Evolutionary conservation across 2,888 invertebrate species (phyloP), one percentile per base, ranked within the genome.

Genomic region (Eucera pruinosa): DNA sequence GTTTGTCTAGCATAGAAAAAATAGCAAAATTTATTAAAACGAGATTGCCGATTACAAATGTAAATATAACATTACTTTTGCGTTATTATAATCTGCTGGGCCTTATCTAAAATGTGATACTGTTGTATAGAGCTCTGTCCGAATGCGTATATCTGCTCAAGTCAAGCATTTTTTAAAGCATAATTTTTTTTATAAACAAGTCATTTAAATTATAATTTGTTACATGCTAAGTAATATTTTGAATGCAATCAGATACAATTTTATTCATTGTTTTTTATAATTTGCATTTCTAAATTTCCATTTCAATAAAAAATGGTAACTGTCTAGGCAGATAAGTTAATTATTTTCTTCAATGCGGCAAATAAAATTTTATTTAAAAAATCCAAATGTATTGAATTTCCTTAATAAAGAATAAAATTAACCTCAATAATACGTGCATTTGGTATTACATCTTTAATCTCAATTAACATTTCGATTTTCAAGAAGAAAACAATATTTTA

Each of bases 51-150:
- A 20, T 64, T 69, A 60, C 58, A 62, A 41, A 27, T 78, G 70
- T 78, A 77, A 67, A 79, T 71, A 78, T 78, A 66, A 57, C 39
- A 70, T 62, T 62, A 69, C 48, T 43, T 55, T 54, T 54, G 50
- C 39, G 48, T 71, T 65, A 62, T 70, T n/a, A 65, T 50, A 57
- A 45, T 58, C 39, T 61, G 27, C 62, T 58, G 66, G 58, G 60
- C 52, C 57, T 72, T 78, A 52, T 71, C 52, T 52, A 70, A 55
- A 78, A 78, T 78, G 78, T 78, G 78, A 78, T 78, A 78, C 41
- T 62, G 48, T 70, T 70, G 23, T 65, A 62, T 65, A 74, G 36
- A 39, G 43, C 33, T 73, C 30, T 58, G 65, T 79, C 43, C 23
- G 25, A 67, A 54, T 57, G 41, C 52, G 43, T 79, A 79, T 43